Evolutionary conservation across 2,888 invertebrate genomes (phyloP).

Genomic region (Odontocerum albicorne): DNA sequence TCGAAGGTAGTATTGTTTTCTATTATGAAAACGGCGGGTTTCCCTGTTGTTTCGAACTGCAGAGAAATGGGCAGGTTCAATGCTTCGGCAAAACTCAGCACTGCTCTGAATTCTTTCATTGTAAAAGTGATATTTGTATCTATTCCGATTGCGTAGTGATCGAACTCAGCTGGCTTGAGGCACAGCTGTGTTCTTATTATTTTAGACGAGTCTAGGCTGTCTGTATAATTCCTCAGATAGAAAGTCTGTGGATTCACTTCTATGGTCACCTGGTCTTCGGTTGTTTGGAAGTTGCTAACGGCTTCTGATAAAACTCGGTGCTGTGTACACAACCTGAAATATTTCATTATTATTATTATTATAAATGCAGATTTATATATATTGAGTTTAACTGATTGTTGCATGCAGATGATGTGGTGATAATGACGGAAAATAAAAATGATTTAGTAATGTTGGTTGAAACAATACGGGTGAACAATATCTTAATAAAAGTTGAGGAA

Average conservation of each 20-base stretch:
- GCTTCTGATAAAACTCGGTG: constrained; percentile 72
- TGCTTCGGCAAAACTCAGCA: constrained; percentile 77
- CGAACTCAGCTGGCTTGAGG: constrained; percentile 74
- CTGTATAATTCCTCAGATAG: constrained; percentile 76
- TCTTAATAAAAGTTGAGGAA: too few species aligned
- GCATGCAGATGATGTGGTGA: too few species aligned
- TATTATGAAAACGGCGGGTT: constrained; percentile 75
- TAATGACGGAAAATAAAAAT: neutral
- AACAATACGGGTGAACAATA: too few species aligned
- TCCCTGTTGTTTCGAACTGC: constrained; percentile 77
- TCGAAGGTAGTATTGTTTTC: constrained; percentile 74
- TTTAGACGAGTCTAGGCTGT: constrained; percentile 66
- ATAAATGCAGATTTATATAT: neutral
- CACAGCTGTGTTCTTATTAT: constrained; percentile 77
- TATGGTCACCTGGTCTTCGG: constrained; percentile 81
- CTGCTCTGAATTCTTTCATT: constrained; percentile 79
- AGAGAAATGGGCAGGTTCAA: constrained; percentile 68
- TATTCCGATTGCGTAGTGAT: constrained; percentile 62
- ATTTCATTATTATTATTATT: too few species aligned
- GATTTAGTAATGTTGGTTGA: too few species aligned
- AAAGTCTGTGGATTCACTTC: constrained; percentile 66
- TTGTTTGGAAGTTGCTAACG: constrained; percentile 75
- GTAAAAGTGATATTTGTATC: constrained; percentile 82
- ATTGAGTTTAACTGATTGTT: neutral
- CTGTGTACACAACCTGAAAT: constrained; percentile 59